phyloP scores from a whole-genome alignment of 2,888 invertebrate species.

The Aphelenchoides bicaudatus region DNA sequence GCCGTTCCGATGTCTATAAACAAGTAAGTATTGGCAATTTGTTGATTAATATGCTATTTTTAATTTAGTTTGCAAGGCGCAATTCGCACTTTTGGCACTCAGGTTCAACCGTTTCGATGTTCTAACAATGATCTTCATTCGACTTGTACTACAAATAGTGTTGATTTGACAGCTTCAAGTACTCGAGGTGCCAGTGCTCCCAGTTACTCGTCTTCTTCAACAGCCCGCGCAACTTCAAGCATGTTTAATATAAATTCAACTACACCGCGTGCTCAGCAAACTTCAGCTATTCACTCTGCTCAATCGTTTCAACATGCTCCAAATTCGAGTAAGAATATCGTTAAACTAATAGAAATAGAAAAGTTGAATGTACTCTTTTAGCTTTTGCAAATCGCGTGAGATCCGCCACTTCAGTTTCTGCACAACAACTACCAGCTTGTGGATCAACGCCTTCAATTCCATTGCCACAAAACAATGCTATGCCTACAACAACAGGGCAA shows the following conservation, averaged over 20 bases:
- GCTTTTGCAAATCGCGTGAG: conserved; percentile 17
- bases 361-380: too few species aligned
- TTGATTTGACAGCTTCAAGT: conserved; percentile 18
- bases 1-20: conserved; percentile 30
- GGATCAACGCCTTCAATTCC: conserved; percentile 20
- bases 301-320: conserved; percentile 25
- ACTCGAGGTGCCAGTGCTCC: neutral
- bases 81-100: conserved; percentile 28
- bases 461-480: too few species aligned
- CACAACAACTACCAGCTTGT: conserved; percentile 16
- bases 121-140: conserved; percentile 7
- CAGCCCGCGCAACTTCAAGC: conserved; percentile 20
- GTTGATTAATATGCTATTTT: neutral
- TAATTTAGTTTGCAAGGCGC: conserved; percentile 35
- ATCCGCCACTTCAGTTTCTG: conserved; percentile 13
- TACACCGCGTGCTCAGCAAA: conserved; percentile 9
- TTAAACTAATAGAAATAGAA: too few species aligned
- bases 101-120: conserved; percentile 18
- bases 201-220: conserved; percentile 9
- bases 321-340: too few species aligned
- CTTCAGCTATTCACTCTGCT: conserved; percentile 30
- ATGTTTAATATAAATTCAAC: conserved; percentile 22
- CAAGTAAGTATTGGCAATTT: neutral
- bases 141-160: conserved; percentile 22
- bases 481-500: too few species aligned